Percentiles rank a stretch among this genome's conserved stretches.
Evolutionary conservation across 2,797 vertebrate species (phyloP).

Genomic region (Hafferia zeledoni): DNA sequence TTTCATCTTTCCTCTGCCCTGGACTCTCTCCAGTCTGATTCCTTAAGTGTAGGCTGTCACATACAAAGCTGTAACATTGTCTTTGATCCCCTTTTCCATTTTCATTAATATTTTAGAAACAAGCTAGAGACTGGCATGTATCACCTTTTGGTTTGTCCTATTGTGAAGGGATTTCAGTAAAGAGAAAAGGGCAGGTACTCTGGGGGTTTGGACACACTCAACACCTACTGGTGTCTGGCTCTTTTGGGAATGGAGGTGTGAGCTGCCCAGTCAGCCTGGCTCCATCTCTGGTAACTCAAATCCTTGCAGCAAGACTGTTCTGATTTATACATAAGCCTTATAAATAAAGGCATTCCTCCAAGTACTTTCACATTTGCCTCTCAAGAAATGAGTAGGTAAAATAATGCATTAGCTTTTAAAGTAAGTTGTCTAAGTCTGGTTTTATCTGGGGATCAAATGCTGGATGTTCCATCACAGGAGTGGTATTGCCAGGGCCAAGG

Average conservation of each 20-base stretch:
- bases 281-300: background rate
- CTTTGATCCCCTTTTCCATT: background rate
- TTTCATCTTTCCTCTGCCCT: constrained; percentile 4
- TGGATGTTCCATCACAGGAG: background rate
- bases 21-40: background rate
- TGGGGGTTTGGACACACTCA: background rate
- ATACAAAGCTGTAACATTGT: background rate
- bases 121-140: background rate
- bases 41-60: background rate
- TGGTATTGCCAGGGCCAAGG: background rate
- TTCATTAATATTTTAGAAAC: background rate
- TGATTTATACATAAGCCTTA: background rate
- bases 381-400: background rate
- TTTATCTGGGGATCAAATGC: background rate
- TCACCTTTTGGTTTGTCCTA: background rate
- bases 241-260: background rate
- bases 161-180: background rate
- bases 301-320: background rate
- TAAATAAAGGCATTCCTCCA: background rate
- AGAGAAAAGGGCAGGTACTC: background rate
- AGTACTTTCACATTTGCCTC: background rate
- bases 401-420: background rate
- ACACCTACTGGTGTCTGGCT: background rate
- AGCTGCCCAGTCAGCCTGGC: background rate
- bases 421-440: background rate